A percentile compares a stretch with the other conserved stretches of the same genome.
Evolutionary conservation across 2,797 vertebrate species (phyloP).

Genomic region (Eulemur rubriventer): DNA sequence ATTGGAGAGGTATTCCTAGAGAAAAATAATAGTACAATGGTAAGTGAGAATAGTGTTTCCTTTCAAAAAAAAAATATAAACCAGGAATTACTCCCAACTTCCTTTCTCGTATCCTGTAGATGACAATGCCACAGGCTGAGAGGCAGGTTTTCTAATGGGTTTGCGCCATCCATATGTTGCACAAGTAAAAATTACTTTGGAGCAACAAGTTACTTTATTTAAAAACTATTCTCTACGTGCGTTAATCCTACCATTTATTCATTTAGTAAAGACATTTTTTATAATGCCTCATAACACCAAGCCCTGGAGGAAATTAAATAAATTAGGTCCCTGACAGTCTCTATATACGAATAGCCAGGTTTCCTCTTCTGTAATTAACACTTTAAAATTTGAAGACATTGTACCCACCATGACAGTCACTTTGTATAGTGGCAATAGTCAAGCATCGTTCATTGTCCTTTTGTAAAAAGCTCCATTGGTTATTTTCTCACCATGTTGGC

Average conservation of each 20-base stretch:
- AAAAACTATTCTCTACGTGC: neutral
- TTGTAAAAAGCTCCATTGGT: neutral
- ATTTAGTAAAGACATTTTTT: neutral
- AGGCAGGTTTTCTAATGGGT: neutral
- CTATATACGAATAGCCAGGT: neutral
- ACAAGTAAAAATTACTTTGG: slow-evolving; percentile 2
- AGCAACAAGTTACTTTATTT: neutral
- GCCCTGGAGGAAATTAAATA: neutral
- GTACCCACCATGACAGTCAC: neutral
- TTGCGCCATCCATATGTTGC: neutral
- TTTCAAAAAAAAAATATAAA: neutral
- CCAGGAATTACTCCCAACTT: neutral
- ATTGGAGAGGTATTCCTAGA: neutral
- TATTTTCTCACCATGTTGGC: neutral
- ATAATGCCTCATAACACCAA: neutral
- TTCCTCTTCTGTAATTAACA: neutral
- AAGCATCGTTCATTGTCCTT: neutral
- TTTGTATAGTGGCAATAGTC: neutral
- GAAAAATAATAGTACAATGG: neutral
- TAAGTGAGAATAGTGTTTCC: neutral
- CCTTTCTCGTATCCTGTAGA: neutral
- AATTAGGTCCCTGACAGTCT: neutral
- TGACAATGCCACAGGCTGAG: neutral
- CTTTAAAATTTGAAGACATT: neutral
- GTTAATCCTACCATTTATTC: neutral